A percentile compares a stretch with the other conserved stretches of the same genome.
phyloP scores from a whole-genome alignment of 2,888 invertebrate genomes.

The Helobdella robusta region DNA sequence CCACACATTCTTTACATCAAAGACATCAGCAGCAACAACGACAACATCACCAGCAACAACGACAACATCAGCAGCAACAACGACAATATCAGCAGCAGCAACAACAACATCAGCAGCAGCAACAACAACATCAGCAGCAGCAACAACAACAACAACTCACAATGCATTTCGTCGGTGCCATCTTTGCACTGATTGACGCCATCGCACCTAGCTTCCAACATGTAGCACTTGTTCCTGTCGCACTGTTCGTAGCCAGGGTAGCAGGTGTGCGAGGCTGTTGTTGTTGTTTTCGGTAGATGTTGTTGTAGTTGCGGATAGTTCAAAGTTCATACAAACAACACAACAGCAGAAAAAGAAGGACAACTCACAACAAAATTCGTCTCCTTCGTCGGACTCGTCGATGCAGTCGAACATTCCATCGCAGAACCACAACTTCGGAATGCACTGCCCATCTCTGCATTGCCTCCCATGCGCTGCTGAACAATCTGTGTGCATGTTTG shows the following conservation, averaged over 20 bases:
- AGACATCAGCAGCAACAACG: neutral
- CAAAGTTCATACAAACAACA: conserved; percentile 31
- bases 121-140: neutral
- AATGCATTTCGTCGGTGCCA: conserved; percentile 29
- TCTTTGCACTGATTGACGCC: conserved; percentile 31
- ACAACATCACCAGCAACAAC: neutral
- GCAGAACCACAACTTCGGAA: conserved; percentile 77
- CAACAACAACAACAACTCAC: conserved; percentile 15
- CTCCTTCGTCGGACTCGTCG: conserved; percentile 59
- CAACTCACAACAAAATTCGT: conserved; percentile 5
- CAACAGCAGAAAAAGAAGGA: neutral
- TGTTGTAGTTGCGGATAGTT: neutral
- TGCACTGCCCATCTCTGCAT: conserved; percentile 55
- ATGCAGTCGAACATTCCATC: conserved; percentile 62
- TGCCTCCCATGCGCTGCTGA: conserved; percentile 4
- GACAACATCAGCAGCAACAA: no score
- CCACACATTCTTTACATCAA: neutral
- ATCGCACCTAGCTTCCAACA: conserved; percentile 30
- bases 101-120: neutral
- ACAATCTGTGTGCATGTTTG: neutral
- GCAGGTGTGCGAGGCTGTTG: conserved; percentile 17
- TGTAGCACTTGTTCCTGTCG: conserved; percentile 27
- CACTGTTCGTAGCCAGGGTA: conserved; percentile 19
- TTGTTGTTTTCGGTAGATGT: neutral
- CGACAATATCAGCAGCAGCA: neutral